Base-by-base conservation (phyloP, 1,140 invertebrate species). In the Aphidius gifuensis region DNA sequence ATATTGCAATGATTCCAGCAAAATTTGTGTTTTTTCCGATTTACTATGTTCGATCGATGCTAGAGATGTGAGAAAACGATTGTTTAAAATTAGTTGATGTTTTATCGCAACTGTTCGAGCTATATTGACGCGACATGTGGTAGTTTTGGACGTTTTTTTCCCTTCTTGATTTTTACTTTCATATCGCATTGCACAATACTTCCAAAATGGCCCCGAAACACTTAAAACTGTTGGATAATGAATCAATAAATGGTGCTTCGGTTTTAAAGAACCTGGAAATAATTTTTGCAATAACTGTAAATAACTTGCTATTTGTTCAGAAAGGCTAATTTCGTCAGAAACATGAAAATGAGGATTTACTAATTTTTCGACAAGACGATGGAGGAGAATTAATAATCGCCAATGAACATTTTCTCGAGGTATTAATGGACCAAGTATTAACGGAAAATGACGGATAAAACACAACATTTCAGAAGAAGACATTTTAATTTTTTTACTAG, bases 401-500 rank as follows among this genome's bases (percentile, higher is more conserved):
- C 70, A 73, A 46, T 60, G 23, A 11, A 62, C 46, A 64, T 68
- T 58, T 48, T 59, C 42, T 46, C 50, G 58, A 9, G 58, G 60
- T 44, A 72, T 55, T 43, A 66, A 59, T 57, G 72, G 55, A 42
- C 62, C 69, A 46, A 74, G 64, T 23, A 70, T 64, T 32, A 73
- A 60, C 43, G 61, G 45, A n/a, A 74, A 68, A 64, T 73, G 49
- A 39, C 48, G 64, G 9, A 70, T 58, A 39, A 74, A 66, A 51
- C 56, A 62, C 16, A 66, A 50, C 64, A 72, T 72, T 69, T 74
- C 68, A 23, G 69, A 46, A n/a, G 69, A 55, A 43, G 68, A 65
- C 42, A 66, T 58, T 16, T 66, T 61, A 43, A 72, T 61, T 6
- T 44, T 60, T 50, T 57, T 60, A 47, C 65, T 69, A 60, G 55